Conservation (phyloP, 2,888 invertebrate species). For the Chrysotoxum bicinctum region DNA sequence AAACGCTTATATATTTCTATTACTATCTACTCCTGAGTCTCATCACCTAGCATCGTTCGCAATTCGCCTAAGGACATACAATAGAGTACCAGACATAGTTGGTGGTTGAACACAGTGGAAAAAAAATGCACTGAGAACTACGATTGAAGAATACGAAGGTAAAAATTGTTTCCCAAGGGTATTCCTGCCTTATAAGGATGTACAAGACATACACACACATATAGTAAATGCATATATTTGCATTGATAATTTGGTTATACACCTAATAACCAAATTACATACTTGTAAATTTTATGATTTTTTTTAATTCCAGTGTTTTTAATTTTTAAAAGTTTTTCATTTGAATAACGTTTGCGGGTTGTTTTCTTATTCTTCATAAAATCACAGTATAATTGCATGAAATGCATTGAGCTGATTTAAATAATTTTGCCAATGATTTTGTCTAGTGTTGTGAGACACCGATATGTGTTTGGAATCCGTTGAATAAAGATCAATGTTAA, state of each 20-base stretch:
- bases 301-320: neutral
- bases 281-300: slow-evolving; percentile 38
- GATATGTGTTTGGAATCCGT: too few relatives aligned
- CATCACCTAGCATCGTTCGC: slow-evolving; percentile 28
- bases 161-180: slow-evolving; percentile 40
- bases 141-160: slow-evolving; percentile 25
- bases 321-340: neutral
- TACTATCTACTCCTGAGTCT: neutral
- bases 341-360: neutral
- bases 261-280: slow-evolving; percentile 33
- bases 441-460: too few relatives aligned
- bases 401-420: neutral
- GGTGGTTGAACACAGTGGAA: neutral
- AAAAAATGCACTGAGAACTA: slow-evolving; percentile 12
- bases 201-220: neutral
- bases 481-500: too few relatives aligned
- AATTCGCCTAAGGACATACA: slow-evolving; percentile 40
- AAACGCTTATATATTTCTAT: neutral
- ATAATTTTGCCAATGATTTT: too few relatives aligned
- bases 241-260: slow-evolving; percentile 47
- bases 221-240: slow-evolving; percentile 48
- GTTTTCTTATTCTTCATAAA: neutral
- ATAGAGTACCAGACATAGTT: slow-evolving; percentile 30
- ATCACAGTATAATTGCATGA: neutral
- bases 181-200: neutral